Evolutionary conservation across 2,888 invertebrate species (phyloP).

Genomic region (Altica lythri): DNA sequence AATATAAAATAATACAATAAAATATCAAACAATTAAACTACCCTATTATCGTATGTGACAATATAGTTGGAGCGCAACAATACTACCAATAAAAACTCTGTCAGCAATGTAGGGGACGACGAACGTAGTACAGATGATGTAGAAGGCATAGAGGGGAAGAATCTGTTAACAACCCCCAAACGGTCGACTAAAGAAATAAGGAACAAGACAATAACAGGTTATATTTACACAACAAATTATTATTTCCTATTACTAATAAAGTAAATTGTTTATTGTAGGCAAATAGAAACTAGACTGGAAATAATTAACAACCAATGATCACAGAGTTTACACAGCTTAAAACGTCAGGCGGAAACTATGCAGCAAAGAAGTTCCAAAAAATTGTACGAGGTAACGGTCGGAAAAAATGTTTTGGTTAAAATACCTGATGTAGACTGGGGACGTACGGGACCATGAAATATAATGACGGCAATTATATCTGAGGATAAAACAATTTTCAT

Average conservation of each 20-base stretch:
- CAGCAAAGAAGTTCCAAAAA: neutral
- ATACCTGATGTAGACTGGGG: slow-evolving; percentile 7
- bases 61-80: too few species aligned
- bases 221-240: neutral
- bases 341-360: neutral
- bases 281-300: too few species aligned
- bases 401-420: slow-evolving; percentile 4
- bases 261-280: neutral
- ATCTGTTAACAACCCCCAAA: too few species aligned
- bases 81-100: too few species aligned
- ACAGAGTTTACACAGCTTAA: neutral
- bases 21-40: too few species aligned
- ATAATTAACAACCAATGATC: neutral
- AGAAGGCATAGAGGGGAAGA: too few species aligned
- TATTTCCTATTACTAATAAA: neutral
- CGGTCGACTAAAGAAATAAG: neutral
- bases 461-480: too few species aligned
- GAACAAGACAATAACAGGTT: neutral
- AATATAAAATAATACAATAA: too few species aligned
- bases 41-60: too few species aligned
- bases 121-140: too few species aligned
- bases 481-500: too few species aligned
- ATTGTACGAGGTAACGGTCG: neutral
- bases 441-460: neutral
- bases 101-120: too few species aligned